Percentiles rank a stretch among this genome's conserved stretches.
phyloP scores from a whole-genome alignment of 2,888 invertebrate species.

The Cephus pulcher region DNA sequence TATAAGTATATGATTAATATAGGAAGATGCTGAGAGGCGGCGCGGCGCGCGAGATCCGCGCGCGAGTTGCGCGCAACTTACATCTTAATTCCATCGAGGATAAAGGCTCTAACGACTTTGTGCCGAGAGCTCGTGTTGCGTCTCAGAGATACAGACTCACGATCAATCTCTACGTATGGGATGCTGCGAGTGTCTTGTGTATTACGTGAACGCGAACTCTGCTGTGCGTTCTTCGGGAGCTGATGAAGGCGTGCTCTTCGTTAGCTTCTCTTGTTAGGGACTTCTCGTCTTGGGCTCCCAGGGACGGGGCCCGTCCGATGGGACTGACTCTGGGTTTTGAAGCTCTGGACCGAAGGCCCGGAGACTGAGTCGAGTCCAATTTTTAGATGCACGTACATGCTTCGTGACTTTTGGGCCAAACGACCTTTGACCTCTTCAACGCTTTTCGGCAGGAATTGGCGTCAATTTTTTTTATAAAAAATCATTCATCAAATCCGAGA shows the following conservation, averaged over 20 bases:
- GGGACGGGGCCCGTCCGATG: too few relatives aligned
- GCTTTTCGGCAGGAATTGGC: too few relatives aligned
- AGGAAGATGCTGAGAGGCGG: conserved; percentile 1
- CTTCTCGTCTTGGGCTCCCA: neutral
- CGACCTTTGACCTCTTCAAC: too few relatives aligned
- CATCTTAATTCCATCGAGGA: conserved; percentile 34
- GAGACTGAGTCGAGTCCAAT: too few relatives aligned
- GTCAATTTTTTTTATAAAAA: too few relatives aligned
- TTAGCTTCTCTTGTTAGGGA: conserved; percentile 42
- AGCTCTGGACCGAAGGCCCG: too few relatives aligned
- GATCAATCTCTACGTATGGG: too few relatives aligned
- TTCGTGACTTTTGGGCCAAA: too few relatives aligned
- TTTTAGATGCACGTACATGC: too few relatives aligned
- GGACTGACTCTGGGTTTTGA: too few relatives aligned
- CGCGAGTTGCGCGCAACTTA: conserved; percentile 24
- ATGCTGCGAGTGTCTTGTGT: neutral
- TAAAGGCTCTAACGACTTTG: conserved; percentile 28
- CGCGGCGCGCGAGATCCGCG: conserved; percentile 5
- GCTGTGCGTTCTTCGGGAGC: conserved; percentile 26
- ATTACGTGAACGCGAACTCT: conserved; percentile 1
- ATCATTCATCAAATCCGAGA: too few relatives aligned
- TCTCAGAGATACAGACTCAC: neutral
- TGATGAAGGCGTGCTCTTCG: conserved; percentile 33
- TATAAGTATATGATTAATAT: conserved; percentile 23
- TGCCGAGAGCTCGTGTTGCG: conserved; percentile 2